Base-by-base conservation (phyloP, 2,888 invertebrate species). In the Caenorhabditis sp. region DNA sequence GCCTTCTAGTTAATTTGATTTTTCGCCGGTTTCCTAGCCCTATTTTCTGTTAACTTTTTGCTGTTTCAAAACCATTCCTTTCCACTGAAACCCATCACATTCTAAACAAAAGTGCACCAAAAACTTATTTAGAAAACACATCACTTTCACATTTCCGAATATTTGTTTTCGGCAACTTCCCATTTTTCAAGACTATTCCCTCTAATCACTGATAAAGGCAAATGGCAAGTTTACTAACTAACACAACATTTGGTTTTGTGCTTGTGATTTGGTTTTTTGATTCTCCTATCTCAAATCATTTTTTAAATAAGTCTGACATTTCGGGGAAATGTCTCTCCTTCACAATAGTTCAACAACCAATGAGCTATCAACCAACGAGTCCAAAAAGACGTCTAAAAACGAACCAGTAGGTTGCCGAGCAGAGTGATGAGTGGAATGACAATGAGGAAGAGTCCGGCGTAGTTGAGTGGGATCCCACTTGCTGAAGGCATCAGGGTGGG, bases 341-440 rank as follows among this genome's bases (percentile, higher is more conserved):
- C 12, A 47, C 5, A 47, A 47, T 47, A 47, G 47, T 19, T 47
- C n/a, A 19, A 47, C 19, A 6, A n/a, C n/a, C 47, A 47, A 47
- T 47, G n/a, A n/a, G n/a, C n/a, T n/a, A n/a, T n/a, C n/a, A n/a
- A n/a, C n/a, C n/a, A n/a, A n/a, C 19, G 47, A 47, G 47, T 47
- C 19, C 47, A 47, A 47, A 44, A 14, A 44, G 3, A 16, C n/a
- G n/a, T n/a, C n/a, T n/a, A n/a, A n/a, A 59, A 64, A 66, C 79
- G 58, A 24, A 90, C 90, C 69, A 90, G 80, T n/a, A 88, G 68
- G 83, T 91, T 91, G 22, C 91, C 91, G 38, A 90, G 72, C 41
- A 91, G 88, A n/a, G 91, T 91, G 49, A 90, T 89, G 31, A 90
- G 83, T 16, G 88, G 87, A 70, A 87, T 86, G 44, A 85, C 68